phyloP scores from a whole-genome alignment of 2,113 vertebrate genomes.

The Tylochromis polylepis region DNA sequence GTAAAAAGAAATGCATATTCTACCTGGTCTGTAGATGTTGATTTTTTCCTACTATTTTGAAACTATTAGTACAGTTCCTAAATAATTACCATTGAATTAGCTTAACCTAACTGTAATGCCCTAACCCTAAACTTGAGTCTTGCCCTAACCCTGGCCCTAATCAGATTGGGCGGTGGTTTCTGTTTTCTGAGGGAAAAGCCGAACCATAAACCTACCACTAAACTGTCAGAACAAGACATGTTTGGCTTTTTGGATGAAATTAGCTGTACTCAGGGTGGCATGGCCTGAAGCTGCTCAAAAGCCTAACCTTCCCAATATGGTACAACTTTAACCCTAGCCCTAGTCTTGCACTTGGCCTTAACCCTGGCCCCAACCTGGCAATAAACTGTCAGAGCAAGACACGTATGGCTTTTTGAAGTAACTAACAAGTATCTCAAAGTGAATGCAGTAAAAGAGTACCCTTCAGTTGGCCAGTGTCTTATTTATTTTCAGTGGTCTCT shows the following conservation, averaged over 20 bases:
- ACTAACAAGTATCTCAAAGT: background rate
- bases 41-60: background rate
- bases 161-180: too few species aligned
- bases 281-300: background rate
- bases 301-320: accelerated
- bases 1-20: too few species aligned
- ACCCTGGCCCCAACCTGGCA: background rate
- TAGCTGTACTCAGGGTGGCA: background rate
- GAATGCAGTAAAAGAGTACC: background rate
- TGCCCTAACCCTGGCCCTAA: too few species aligned
- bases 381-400: background rate
- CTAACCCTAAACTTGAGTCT: background rate
- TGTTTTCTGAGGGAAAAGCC: too few species aligned
- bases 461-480: background rate
- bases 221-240: background rate
- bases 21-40: too few species aligned
- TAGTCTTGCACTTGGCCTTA: background rate
- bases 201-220: background rate
- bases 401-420: background rate
- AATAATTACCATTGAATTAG: background rate
- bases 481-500: background rate
- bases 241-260: background rate
- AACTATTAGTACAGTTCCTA: background rate
- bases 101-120: background rate
- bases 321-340: background rate